Evolutionary conservation across 2,113 vertebrate genomes (phyloP), one percentile per base, ranked within the genome.

Genomic region (Gallinago undulata): DNA sequence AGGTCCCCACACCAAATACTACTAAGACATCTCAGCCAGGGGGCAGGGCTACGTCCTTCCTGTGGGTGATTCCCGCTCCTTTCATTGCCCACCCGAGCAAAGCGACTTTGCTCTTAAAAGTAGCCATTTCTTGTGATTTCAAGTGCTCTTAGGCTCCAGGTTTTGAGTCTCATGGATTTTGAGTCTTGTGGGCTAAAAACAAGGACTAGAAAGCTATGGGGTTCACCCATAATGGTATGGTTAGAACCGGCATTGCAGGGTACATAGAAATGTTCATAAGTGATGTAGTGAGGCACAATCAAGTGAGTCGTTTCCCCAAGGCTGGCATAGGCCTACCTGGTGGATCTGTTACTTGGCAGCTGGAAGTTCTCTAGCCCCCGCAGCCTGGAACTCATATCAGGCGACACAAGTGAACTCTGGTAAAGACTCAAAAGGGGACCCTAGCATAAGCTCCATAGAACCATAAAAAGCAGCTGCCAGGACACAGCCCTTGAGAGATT

Each of bases 171-270:
- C 41, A 56, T 15, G 28, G 24, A 7, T 68, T 82, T 76, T 56
- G 59, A 68, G 47, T 39, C 13, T 56, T 50, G 35, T 24, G 18
- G 35, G 39, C 39, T 85, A 85, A 67, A 89, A 62, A 4, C 4
- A 11, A 57, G 10, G 16, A 47, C 66, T 74, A 63, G 48, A 43
- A 83, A 78, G 22, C 30, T 35, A 31, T 24, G 25, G 28, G 19
- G 19, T 37, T 33, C 57, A 17, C 22, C 6, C 6, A 11, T 43
- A 2, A 11, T 43, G 3, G 1, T 57, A 16, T 0, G 0, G 37
- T 48, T 68, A 73, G 41, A 77, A 39, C 16, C 30, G 21, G 7
- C 21, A 6, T 33, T 70, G 18, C 35, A 50, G 13, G 13, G 9
- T 22, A 66, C 2, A 2, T 33, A 62, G 47, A 76, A 72, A 67